Percentiles rank a stretch among this genome's conserved stretches.
Evolutionary conservation across 2,797 vertebrate genomes (phyloP).

Genomic region (Ceyx erithaca): DNA sequence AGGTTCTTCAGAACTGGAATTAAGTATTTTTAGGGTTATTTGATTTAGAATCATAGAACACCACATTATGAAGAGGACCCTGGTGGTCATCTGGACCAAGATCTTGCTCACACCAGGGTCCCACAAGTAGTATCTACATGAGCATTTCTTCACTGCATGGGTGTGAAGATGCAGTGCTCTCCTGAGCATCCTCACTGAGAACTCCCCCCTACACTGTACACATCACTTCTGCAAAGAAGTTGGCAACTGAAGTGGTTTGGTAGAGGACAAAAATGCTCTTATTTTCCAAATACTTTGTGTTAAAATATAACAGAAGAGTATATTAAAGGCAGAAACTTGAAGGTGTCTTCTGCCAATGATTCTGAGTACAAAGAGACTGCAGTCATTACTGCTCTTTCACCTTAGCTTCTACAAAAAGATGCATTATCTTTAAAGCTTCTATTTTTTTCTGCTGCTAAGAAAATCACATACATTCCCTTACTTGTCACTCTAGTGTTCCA

Average conservation of each 20-base stretch:
- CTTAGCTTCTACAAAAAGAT: background rate
- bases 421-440: background rate
- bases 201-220: background rate
- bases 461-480: background rate
- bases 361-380: background rate
- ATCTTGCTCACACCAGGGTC: background rate
- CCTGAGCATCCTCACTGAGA: background rate
- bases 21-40: background rate
- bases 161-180: no score
- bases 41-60: background rate
- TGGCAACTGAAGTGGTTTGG: background rate
- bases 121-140: background rate
- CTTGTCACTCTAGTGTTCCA: conserved; percentile 12
- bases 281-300: background rate
- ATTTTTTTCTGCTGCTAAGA: background rate
- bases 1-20: conserved; percentile 7
- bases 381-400: conserved; percentile 1
- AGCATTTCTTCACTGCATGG: background rate
- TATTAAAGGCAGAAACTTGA: conserved; percentile 20
- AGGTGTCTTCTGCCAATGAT: background rate
- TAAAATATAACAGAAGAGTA: background rate
- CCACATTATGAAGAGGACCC: background rate
- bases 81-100: background rate
- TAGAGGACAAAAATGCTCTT: background rate
- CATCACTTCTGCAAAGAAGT: background rate